Evolutionary conservation across 2,888 invertebrate genomes (phyloP).

Genomic region (Cylloceria caligata): DNA sequence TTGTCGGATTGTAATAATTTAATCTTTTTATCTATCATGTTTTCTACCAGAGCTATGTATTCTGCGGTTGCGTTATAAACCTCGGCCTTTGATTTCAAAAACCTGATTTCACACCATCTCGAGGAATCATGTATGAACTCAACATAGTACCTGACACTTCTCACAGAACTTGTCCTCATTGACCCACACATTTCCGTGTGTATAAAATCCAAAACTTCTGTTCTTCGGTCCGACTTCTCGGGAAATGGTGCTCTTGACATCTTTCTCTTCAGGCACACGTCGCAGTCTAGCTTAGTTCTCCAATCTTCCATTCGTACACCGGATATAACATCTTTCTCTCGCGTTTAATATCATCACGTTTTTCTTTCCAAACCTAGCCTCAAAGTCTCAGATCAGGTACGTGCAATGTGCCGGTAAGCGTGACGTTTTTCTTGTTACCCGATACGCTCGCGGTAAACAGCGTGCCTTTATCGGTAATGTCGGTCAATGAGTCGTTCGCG

Average conservation of each 20-base stretch:
- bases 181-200: background rate
- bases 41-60: background rate
- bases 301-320: slow-evolving; percentile 62
- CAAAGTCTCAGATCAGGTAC: too few species aligned
- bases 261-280: background rate
- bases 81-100: background rate
- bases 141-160: background rate
- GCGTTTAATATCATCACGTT: slow-evolving; percentile 26
- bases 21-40: slow-evolving; percentile 62
- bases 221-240: background rate
- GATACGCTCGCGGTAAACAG: too few species aligned
- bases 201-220: background rate
- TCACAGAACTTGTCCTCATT: background rate
- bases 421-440: too few species aligned
- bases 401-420: too few species aligned
- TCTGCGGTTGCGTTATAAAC: background rate
- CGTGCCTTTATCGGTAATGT: too few species aligned
- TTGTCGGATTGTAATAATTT: slow-evolving; percentile 68
- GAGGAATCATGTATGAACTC: background rate
- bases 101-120: background rate
- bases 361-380: slow-evolving; percentile 17
- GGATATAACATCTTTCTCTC: slow-evolving; percentile 35
- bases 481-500: too few species aligned
- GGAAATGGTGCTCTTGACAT: background rate
- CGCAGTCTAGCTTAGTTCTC: too few species aligned